These are phyloP conservation scores for Fragum fragum DNA, from an alignment of 2,888 invertebrate genomes.

Conservation along the genomic window DNA sequence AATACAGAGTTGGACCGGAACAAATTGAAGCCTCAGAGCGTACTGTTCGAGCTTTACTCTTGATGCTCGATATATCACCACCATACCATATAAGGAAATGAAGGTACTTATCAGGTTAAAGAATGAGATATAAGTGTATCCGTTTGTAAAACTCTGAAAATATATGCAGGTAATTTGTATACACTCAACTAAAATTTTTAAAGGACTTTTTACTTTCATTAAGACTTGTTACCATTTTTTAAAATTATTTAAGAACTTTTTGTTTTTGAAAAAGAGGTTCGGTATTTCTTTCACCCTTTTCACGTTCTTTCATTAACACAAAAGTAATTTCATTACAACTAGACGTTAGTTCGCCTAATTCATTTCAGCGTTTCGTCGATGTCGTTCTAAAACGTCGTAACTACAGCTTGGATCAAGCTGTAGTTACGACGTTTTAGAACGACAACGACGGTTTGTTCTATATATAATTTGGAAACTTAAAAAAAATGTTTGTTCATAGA, in stretches of 20 bases:
- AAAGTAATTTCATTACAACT: too few relatives aligned
- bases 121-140: slow-evolving; percentile 52
- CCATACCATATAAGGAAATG: slow-evolving; percentile 62
- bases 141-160: slow-evolving; percentile 30
- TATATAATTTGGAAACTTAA: too few relatives aligned
- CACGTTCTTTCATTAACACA: too few relatives aligned
- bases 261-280: neutral
- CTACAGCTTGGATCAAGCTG: too few relatives aligned
- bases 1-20: slow-evolving; percentile 53
- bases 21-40: slow-evolving; percentile 57
- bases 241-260: neutral
- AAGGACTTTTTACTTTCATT: neutral
- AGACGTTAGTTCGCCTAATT: too few relatives aligned
- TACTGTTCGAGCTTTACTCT: slow-evolving; percentile 49
- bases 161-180: too few relatives aligned
- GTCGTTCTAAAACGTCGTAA: too few relatives aligned
- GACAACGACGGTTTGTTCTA: too few relatives aligned
- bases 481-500: too few relatives aligned
- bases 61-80: slow-evolving; percentile 62
- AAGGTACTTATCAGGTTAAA: slow-evolving; percentile 56
- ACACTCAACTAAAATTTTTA: neutral
- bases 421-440: too few relatives aligned
- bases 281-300: neutral
- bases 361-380: too few relatives aligned
- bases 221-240: neutral